Evolutionary conservation across 2,797 vertebrate genomes (phyloP), one percentile per base, ranked within the genome.

Genomic region (Sphenopsis melanotis): DNA sequence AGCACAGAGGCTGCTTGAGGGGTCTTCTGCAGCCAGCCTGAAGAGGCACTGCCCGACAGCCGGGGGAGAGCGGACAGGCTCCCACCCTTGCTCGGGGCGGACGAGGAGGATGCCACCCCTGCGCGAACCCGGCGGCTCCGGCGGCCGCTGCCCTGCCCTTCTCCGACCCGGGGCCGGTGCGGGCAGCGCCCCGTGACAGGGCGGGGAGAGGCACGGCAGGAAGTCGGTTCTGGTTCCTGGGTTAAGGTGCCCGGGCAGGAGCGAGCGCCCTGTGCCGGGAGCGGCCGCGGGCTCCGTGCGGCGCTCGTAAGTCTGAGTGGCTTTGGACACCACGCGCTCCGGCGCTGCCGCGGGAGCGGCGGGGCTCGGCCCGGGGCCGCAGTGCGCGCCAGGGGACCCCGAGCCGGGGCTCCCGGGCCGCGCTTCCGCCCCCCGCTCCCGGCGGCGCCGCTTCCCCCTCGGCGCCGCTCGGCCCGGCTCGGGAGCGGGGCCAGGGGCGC

Each of bases 141-240:
- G 29, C 39, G 10, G 29, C 29, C 30, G 14, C 82, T 32, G 82
- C 52, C 32, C 56, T 61, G 80, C 50, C 83, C 46, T 10, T 19
- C 30, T 74, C 55, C 10, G 80, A 16, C 32, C 39, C 9, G 34
- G 2, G 26, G 18, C 23, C 20, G 13, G 24, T 26, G 23, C 22
- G 36, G 70, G 23, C 36, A 59, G 47, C 16, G 10, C 41, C 92
- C 86, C 80, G 83, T 76, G 71, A 92, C 83, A n/a, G 95, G 93
- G 94, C 91, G 91, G 89, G 83, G 91, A 94, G 84, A 55, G 47
- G 30, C 84, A 20, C 52, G 9, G 86, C 94, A 96, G 96, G 96
- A 96, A 97, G 96, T 95, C 61, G 7, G 3, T 77, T 89, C 87
- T 88, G 95, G 94, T 96, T 97, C 96, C 95, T 96, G 96, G 94